phyloP scores from a whole-genome alignment of 2,113 vertebrate genomes.

The Stomatorhinus ivindoensis region DNA sequence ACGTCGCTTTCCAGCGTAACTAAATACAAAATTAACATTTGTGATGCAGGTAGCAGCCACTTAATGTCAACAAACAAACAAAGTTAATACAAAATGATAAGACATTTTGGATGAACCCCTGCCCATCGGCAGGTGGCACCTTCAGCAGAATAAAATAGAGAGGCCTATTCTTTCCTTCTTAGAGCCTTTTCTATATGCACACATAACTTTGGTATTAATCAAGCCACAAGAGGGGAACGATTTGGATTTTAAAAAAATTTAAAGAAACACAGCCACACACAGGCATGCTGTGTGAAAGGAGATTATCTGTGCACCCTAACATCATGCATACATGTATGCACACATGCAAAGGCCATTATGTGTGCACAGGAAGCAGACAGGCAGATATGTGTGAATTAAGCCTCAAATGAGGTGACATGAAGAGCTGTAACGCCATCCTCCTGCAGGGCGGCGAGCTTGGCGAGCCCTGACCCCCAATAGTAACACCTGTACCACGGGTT shows the following conservation, averaged over 20 bases:
- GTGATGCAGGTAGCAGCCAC: not conserved
- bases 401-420: conserved; percentile 32
- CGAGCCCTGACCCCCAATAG: conserved; percentile 56
- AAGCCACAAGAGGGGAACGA: not conserved
- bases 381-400: not conserved
- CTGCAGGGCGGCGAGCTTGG: not conserved
- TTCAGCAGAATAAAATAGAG: not conserved
- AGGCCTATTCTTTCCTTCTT: not conserved
- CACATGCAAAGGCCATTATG: not conserved
- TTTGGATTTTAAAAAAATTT: not conserved
- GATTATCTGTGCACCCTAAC: not conserved
- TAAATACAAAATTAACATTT: not conserved
- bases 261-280: not conserved
- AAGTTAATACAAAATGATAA: not conserved
- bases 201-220: not conserved
- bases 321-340: not conserved
- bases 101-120: not conserved
- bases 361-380: not conserved
- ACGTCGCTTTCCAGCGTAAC: not conserved
- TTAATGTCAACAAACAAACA: not conserved
- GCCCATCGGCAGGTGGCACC: not conserved
- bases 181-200: not conserved
- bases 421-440: not conserved
- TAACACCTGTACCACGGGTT: conserved; percentile 84
- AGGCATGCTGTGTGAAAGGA: not conserved